Base-by-base conservation (phyloP, 2,888 invertebrate species). In the Pyrochroa serraticornis region DNA sequence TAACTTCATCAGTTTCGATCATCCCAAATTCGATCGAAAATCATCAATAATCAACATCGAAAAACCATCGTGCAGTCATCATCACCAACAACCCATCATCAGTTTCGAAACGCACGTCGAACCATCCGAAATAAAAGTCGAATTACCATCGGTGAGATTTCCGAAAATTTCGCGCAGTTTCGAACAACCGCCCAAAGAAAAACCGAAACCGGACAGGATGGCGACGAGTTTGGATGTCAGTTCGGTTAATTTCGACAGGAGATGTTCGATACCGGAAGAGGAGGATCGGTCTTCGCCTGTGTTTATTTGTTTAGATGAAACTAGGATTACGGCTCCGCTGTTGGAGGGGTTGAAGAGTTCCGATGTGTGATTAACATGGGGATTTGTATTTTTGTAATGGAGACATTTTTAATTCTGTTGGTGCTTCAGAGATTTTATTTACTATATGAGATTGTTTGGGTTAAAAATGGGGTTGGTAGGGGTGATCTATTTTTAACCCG, bases 1-100 rank as follows among this genome's bases (percentile, higher is more conserved):
- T 49, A 78, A 79, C 63, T 79, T 77, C 64, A 75, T 73, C 53
- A 79, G 78, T 61, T 77, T 77, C 65, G 79, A 79, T 47, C 76
- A 77, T 55, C 69, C 73, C 30, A 58, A 60, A 58, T 59, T 37
- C 54, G 75, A 70, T 46, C 63, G 74, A 12, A 72, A 73, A 60
- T 68, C 65, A 37, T 72, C 74, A 42, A 65, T 75, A 44, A 67
- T 68, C 22, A 22, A 22, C 8, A 63, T 74, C 39, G 75, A 75
- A 58, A 62, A 38, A 8, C 68, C 70, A 13, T 71, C 67, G 49
- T 71, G 66, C 58, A 71, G 72, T 57, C 67, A 66, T 57, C 72
- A 71, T 46, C 67, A 61, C 22, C 43, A n/a, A 37, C 52, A 54
- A 36, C 74, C 75, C 9, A 72, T 70, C 32, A 73, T 75, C 49